Base-by-base conservation (phyloP, 2,113 vertebrate species). In the Passer montanus region DNA sequence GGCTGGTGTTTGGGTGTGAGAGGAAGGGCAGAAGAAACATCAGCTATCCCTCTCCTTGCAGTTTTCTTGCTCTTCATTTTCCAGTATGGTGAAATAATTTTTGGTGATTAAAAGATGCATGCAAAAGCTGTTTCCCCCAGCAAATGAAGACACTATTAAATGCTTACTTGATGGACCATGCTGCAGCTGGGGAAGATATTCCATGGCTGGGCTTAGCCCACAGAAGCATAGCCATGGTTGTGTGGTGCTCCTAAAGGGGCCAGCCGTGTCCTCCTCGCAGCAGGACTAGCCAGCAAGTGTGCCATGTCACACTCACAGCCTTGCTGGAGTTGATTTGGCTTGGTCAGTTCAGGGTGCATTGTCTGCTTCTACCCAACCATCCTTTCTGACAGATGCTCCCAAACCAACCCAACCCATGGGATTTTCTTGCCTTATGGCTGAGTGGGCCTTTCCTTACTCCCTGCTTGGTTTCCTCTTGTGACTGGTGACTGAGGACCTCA, bases 341-440 rank as follows among this genome's bases (percentile, higher is more conserved):
- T 46, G 22, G 9, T 50, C 58, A 28, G 35, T 23, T 69, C 35
- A 47, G n/a, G 15, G 11, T 30, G 15, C 11, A 46, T 23, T 62
- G 31, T 21, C 28, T 50, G 44, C 17, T 19, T 30, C 49, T 68
- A 27, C 27, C 23, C 33, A 72, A 1, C 12, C 10, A 76, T 24
- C 21, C 18, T 2, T 68, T 69, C 47, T 64, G 72, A 76, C 77
- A 86, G 49, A 30, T 13, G 20, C 3, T 64, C 27, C 53, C 26
- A 73, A 46, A 63, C n/a, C 1, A 1, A 27, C 8, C 7, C 16
- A 53, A 0, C 9, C 43, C 35, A 30, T 0, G 2, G 31, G 9
- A 22, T 90, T 87, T 66, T 43, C 83, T 58, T 78, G 37, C 3
- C 0, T 62, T 53, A 14, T 2, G 2, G 31, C n/a, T 66, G 56